Evolutionary conservation across 2,888 invertebrate species (phyloP).

Genomic region (Torymus tubicola): DNA sequence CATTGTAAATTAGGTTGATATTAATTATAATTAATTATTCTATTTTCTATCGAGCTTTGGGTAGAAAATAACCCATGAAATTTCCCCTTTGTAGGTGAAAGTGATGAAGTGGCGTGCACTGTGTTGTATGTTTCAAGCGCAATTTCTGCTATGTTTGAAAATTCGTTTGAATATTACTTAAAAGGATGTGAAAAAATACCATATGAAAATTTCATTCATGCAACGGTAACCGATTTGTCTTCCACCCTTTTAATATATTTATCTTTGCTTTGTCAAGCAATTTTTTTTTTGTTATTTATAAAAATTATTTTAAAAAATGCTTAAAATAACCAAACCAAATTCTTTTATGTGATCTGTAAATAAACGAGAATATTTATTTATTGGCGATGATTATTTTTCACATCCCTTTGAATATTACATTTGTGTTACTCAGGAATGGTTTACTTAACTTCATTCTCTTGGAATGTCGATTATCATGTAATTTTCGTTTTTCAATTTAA

Average conservation of each 20-base stretch:
- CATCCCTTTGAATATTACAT: constrained; percentile 30
- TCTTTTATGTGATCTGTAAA: constrained; percentile 9
- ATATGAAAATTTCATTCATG: constrained; percentile 5
- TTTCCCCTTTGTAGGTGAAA: constrained; percentile 29
- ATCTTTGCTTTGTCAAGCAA: no score
- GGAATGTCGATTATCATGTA: constrained; percentile 3
- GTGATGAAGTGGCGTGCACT: constrained; percentile 22
- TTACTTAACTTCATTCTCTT: constrained; percentile 52
- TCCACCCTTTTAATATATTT: constrained; percentile 14
- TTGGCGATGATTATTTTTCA: constrained; percentile 16
- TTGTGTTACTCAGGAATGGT: constrained; percentile 35
- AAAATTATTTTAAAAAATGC: no score
- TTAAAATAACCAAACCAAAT: not conserved
- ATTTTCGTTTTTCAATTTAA: constrained; percentile 17
- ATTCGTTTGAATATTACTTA: constrained; percentile 34
- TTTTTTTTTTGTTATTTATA: no score
- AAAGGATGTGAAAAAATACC: constrained; percentile 36
- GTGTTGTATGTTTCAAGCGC: constrained; percentile 33
- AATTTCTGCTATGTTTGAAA: constrained; percentile 39
- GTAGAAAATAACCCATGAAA: constrained; percentile 39
- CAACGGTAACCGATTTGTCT: constrained; percentile 25
- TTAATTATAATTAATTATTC: constrained; percentile 39
- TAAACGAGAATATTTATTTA: constrained; percentile 27
- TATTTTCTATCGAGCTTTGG: constrained; percentile 51
- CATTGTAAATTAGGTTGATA: constrained; percentile 53